Evolutionary conservation across 2,113 vertebrate genomes (phyloP).

Genomic region (Protomyctophum bolini): DNA sequence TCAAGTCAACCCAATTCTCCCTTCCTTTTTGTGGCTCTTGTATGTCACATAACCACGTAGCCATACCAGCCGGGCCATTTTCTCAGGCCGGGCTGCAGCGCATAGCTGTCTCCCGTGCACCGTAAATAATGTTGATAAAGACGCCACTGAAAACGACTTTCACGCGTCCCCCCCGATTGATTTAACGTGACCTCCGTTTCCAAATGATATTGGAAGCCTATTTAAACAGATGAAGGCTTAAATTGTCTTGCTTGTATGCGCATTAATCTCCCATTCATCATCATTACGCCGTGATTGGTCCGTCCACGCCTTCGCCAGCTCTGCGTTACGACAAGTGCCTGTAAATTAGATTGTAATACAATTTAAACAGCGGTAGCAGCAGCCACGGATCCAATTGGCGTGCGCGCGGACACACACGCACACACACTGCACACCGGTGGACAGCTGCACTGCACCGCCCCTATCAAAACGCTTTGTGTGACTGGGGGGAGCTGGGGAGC

Average conservation of each 20-base stretch:
- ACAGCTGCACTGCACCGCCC: slow-evolving; percentile 75
- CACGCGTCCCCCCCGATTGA: slow-evolving; percentile 96
- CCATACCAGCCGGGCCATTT: slow-evolving; percentile 52
- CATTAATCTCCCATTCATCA: slow-evolving; percentile 99
- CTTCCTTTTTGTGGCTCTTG: slow-evolving; percentile 21
- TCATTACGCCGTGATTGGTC: slow-evolving; percentile 96
- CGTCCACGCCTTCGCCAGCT: slow-evolving; percentile 91
- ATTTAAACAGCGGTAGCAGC: slow-evolving; percentile 85
- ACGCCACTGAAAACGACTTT: slow-evolving; percentile 91
- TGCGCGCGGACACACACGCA: background rate
- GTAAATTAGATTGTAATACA: slow-evolving; percentile 96
- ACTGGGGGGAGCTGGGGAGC: slow-evolving; percentile 46
- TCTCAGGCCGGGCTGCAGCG: slow-evolving; percentile 19
- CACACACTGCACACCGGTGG: slow-evolving; percentile 28
- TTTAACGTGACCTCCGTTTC: slow-evolving; percentile 98
- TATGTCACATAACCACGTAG: slow-evolving; percentile 31
- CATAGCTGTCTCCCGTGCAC: slow-evolving; percentile 64
- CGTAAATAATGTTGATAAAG: slow-evolving; percentile 98
- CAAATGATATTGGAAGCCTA: slow-evolving; percentile 97
- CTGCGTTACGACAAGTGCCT: slow-evolving; percentile 83
- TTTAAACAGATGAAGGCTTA: slow-evolving; percentile 99
- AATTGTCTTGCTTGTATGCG: slow-evolving; percentile 98
- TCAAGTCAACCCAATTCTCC: slow-evolving; percentile 3
- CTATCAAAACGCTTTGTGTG: slow-evolving; percentile 65
- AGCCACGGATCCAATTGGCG: slow-evolving; percentile 57